Evolutionary conservation across 2,113 vertebrate genomes (phyloP).

Genomic region (Psophia crepitans): DNA sequence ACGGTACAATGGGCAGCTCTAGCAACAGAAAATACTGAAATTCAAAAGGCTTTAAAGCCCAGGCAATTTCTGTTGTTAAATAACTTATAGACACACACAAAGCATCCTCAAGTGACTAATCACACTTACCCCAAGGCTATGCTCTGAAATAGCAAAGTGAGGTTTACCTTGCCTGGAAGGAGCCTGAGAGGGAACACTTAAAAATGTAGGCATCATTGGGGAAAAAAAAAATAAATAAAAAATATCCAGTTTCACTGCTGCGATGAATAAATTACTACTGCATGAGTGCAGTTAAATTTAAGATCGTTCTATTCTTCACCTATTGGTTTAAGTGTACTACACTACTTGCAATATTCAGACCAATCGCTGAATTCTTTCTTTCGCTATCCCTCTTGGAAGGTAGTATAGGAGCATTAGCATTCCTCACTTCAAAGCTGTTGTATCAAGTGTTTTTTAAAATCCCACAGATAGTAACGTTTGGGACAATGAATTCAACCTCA

Average conservation of each 20-base stretch:
- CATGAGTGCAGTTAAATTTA: background rate
- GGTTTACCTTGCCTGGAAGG: background rate
- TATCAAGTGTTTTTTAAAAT: background rate
- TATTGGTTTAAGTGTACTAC: background rate
- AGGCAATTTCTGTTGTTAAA: background rate
- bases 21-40: background rate
- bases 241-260: background rate
- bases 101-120: background rate
- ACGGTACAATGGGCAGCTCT: background rate
- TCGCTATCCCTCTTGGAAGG: background rate
- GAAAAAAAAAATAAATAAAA: background rate
- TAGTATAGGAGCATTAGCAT: background rate
- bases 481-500: background rate
- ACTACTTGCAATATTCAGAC: background rate
- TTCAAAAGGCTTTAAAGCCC: constrained; percentile 1
- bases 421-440: background rate
- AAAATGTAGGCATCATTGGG: background rate
- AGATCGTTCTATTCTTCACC: background rate
- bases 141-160: background rate
- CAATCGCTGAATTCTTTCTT: background rate
- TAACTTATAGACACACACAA: background rate
- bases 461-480: background rate
- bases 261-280: background rate
- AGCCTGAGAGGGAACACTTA: background rate
- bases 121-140: background rate